These are phyloP conservation scores for Sapayoa aenigma DNA, from an alignment of 2,113 vertebrate genomes.

Conservation along the genomic window DNA sequence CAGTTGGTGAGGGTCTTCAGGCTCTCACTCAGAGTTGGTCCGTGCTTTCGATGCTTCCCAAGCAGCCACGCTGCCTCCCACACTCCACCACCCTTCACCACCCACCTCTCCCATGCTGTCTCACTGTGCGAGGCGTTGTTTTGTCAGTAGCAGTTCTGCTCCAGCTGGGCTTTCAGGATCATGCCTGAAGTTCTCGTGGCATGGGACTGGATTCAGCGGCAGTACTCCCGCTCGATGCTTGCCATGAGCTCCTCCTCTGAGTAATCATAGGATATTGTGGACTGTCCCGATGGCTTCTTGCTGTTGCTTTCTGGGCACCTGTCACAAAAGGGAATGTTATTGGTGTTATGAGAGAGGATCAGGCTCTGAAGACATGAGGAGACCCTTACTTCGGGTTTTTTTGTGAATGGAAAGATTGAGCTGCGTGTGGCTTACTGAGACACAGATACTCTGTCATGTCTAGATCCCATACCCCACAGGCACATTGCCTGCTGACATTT, in stretches of 20 bases:
- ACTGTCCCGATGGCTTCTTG: not conserved
- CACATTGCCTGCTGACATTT: not conserved
- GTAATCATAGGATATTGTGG: constrained; percentile 58
- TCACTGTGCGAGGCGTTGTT: accelerated
- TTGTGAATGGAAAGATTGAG: not conserved
- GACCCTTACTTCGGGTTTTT: not conserved
- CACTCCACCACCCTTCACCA: not conserved
- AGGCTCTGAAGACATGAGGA: not conserved
- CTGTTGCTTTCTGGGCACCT: constrained; percentile 38
- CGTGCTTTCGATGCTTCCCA: accelerated
- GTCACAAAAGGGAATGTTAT: not conserved
- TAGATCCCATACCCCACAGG: not conserved
- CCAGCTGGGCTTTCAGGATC: not conserved
- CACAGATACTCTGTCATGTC: not conserved
- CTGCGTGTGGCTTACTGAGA: not conserved
- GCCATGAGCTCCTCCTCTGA: constrained; percentile 81
- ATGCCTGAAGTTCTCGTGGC: accelerated
- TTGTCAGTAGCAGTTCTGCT: not conserved
- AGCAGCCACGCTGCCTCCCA: not conserved
- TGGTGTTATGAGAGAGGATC: not conserved
- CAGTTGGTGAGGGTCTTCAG: not conserved
- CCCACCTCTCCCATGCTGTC: not conserved
- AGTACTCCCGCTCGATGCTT: constrained; percentile 76
- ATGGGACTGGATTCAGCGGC: constrained; percentile 3
- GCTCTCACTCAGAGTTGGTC: not conserved